These are phyloP conservation scores for Drosophila mimica DNA, from an alignment of 2,888 invertebrate genomes.

Conservation along the genomic window DNA sequence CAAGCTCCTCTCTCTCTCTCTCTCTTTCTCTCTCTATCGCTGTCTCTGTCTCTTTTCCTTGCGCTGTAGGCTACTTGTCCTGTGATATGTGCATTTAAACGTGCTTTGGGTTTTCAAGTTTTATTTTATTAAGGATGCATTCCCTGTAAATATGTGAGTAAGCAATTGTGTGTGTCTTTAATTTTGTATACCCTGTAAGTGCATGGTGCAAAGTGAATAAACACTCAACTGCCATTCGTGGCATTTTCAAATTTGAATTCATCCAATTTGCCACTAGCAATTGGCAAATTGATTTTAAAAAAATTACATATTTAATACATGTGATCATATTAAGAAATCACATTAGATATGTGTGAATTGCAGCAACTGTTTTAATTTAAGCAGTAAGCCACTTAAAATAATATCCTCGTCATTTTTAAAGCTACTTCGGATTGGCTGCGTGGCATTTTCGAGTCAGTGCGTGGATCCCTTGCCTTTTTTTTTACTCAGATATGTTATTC, in stretches of 20 bases:
- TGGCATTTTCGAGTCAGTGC: conserved; percentile 22
- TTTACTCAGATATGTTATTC: conserved; percentile 42
- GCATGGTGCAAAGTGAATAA: neutral
- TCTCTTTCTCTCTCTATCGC: neutral
- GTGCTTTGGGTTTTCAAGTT: conserved; percentile 69
- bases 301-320: too few relatives aligned
- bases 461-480: conserved; percentile 28
- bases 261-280: neutral
- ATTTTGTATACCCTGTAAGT: conserved; percentile 45
- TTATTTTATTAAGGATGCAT: conserved; percentile 64
- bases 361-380: neutral
- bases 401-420: too few relatives aligned
- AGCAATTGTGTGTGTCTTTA: conserved; percentile 1
- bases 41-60: neutral
- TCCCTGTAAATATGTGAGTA: conserved; percentile 26
- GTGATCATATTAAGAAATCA: neutral
- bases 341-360: neutral
- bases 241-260: neutral
- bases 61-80: conserved; percentile 2
- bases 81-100: conserved; percentile 65
- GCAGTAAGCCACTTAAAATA: neutral
- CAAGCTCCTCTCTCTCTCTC: neutral
- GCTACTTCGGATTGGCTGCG: conserved; percentile 5
- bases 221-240: neutral
- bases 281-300: neutral